phyloP scores from a whole-genome alignment of 2,888 invertebrate species.

The Caenorhabditis macrosperma region DNA sequence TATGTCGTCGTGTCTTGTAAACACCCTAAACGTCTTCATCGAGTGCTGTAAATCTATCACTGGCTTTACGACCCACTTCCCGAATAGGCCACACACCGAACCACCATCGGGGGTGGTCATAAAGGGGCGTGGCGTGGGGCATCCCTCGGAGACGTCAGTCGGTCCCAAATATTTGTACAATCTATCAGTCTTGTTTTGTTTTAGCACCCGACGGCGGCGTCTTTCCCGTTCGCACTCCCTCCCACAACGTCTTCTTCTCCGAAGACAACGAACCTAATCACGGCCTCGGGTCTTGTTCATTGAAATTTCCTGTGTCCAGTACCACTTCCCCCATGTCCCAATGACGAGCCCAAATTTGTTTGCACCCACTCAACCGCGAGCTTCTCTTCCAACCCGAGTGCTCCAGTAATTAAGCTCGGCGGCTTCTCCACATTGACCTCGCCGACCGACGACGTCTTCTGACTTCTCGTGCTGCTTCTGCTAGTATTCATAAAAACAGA shows the following conservation, averaged over 20 bases:
- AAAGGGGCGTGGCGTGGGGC: constrained; percentile 13
- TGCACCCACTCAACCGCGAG: constrained; percentile 47
- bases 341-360: constrained; percentile 41
- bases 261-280: constrained; percentile 58
- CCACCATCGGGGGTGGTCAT: no score
- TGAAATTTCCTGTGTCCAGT: constrained; percentile 46
- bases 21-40: constrained; percentile 50
- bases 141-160: constrained; percentile 19
- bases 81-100: constrained; percentile 25
- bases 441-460: constrained; percentile 2
- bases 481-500: constrained; percentile 45
- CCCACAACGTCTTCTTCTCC: constrained; percentile 3
- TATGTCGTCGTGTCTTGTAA: constrained; percentile 47
- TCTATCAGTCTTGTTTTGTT: constrained; percentile 17
- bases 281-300: constrained; percentile 35
- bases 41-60: constrained; percentile 50
- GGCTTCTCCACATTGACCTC: constrained; percentile 21
- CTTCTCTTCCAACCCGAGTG: constrained; percentile 19
- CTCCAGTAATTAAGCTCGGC: constrained; percentile 43
- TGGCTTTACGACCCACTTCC: constrained; percentile 49
- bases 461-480: constrained; percentile 20
- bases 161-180: constrained; percentile 35
- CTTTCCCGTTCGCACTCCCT: constrained; percentile 8
- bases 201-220: constrained; percentile 18
- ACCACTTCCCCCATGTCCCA: constrained; percentile 33